Percentiles rank a stretch among this genome's conserved stretches.
Evolutionary conservation across 2,888 invertebrate genomes (phyloP).

Genomic region (Julus scandinavius): DNA sequence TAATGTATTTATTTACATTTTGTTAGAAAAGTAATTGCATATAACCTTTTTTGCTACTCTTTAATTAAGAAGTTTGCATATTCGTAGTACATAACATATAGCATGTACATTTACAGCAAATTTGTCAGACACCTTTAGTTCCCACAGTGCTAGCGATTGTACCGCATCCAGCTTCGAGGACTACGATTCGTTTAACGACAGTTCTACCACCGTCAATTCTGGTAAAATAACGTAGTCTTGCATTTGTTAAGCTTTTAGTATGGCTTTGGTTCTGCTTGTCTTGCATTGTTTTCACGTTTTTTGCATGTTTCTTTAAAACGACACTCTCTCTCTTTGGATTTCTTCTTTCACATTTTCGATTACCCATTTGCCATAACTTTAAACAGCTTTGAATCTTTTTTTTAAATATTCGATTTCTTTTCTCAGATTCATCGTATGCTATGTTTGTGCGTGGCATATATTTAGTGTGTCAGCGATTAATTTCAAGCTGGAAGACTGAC

Average conservation of each 20-base stretch:
- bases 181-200: conserved; percentile 56
- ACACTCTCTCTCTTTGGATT: background rate
- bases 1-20: background rate
- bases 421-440: conserved; percentile 83
- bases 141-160: conserved; percentile 61
- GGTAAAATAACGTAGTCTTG: conserved; percentile 43
- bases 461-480: conserved; percentile 92
- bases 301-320: conserved; percentile 57
- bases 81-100: background rate
- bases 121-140: conserved; percentile 62
- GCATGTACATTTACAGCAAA: conserved; percentile 55
- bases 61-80: background rate
- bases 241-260: background rate
- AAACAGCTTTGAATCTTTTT: background rate
- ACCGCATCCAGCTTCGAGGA: conserved; percentile 60
- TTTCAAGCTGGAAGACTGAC: conserved; percentile 96
- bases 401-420: conserved; percentile 59
- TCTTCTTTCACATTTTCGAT: background rate
- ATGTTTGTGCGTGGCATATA: conserved; percentile 92
- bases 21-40: background rate
- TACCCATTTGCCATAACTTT: background rate
- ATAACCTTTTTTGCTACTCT: background rate
- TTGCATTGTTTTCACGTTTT: background rate
- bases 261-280: background rate
- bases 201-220: conserved; percentile 2